A percentile compares a stretch with the other conserved stretches of the same genome.
phyloP scores from a whole-genome alignment of 2,113 vertebrate genomes.

The Crotalus viridis region DNA sequence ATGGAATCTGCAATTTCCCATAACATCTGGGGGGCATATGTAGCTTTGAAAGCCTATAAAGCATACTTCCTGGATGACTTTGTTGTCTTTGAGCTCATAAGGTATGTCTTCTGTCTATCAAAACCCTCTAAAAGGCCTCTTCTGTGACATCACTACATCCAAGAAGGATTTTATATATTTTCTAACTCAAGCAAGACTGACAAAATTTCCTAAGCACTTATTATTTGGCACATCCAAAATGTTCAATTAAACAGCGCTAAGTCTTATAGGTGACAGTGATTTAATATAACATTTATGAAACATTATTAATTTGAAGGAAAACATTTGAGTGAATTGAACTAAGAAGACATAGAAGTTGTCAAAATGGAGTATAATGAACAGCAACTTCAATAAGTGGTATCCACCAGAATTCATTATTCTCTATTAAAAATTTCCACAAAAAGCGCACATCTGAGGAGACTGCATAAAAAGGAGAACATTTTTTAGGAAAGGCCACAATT shows the following conservation, averaged over 20 bases:
- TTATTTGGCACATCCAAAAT: background rate
- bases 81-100: slow-evolving; percentile 25
- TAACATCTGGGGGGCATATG: slow-evolving; percentile 65
- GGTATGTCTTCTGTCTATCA: background rate
- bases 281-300: background rate
- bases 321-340: background rate
- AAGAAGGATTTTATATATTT: background rate
- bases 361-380: background rate
- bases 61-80: slow-evolving; percentile 56
- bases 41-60: slow-evolving; percentile 53
- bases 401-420: background rate
- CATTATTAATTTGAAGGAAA: background rate
- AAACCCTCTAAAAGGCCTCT: background rate
- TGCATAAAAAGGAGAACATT: background rate
- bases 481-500: background rate
- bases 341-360: background rate
- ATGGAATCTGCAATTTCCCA: slow-evolving; percentile 32
- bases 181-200: background rate
- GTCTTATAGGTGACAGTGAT: background rate
- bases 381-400: background rate
- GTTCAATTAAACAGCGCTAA: background rate
- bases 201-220: background rate
- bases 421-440: background rate
- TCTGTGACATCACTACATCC: background rate
- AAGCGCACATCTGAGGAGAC: background rate